Percentiles rank a stretch among this genome's conserved stretches.
These are phyloP conservation scores for Athalia circularis DNA, from an alignment of 2,888 invertebrate genomes.

Conservation along the genomic window DNA sequence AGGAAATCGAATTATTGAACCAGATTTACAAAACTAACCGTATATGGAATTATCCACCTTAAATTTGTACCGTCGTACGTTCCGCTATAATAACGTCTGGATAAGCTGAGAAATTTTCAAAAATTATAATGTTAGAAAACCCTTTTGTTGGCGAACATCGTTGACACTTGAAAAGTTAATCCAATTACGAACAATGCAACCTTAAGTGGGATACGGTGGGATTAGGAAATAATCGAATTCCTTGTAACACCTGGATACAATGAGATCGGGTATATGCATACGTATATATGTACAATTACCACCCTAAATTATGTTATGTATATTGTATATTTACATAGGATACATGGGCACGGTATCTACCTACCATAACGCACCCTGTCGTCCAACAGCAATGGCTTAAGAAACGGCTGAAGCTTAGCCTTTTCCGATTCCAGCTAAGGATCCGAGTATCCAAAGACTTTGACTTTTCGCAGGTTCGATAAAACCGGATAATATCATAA, in stretches of 20 bases:
- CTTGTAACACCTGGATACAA: constrained; percentile 4
- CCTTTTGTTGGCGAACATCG: background rate
- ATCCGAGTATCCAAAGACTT: no score
- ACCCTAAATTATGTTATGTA: constrained; percentile 6
- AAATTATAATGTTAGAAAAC: background rate
- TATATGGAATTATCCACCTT: no score
- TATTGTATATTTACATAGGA: background rate
- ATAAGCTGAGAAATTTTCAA: constrained; percentile 1
- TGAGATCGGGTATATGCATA: background rate
- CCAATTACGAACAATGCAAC: constrained; percentile 27
- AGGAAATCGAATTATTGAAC: background rate
- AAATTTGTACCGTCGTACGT: no score
- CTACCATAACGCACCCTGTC: no score
- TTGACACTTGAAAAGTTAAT: constrained; percentile 21
- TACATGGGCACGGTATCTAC: no score
- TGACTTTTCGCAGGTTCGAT: background rate
- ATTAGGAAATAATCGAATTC: constrained; percentile 16
- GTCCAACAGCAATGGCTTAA: no score
- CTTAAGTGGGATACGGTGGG: constrained; percentile 9
- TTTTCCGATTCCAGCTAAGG: no score
- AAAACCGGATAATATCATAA: background rate
- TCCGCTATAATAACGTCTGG: no score
- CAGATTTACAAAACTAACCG: background rate
- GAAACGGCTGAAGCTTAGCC: no score
- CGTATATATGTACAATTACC: background rate